These are phyloP conservation scores for Dendrocincla tyrannina DNA, from an alignment of 2,797 vertebrate species.

Conservation along the genomic window DNA sequence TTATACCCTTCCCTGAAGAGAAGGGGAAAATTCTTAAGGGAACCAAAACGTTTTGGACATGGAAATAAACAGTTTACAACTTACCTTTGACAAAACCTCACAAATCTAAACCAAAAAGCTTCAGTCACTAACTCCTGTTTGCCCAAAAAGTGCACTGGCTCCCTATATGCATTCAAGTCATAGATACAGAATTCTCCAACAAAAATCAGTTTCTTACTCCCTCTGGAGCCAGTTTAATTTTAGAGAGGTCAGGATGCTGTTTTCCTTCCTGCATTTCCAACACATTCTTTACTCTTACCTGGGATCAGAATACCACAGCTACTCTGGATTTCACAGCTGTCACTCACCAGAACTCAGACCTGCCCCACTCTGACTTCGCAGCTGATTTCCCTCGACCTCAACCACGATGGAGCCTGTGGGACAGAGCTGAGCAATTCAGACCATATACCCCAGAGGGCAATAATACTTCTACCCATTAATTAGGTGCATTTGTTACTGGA, in stretches of 20 bases:
- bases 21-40: too few species aligned
- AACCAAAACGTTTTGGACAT: too few species aligned
- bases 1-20: too few species aligned
- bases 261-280: background rate
- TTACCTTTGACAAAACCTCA: too few species aligned
- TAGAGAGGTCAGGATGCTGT: background rate
- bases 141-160: background rate
- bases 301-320: background rate
- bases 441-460: background rate
- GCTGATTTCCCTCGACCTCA: background rate
- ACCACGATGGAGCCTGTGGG: background rate
- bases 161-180: background rate
- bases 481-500: conserved; percentile 10
- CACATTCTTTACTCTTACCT: background rate
- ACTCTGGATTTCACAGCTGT: background rate
- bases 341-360: background rate
- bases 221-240: background rate
- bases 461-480: background rate
- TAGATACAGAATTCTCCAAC: background rate
- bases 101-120: too few species aligned
- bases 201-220: background rate
- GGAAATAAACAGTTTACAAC: too few species aligned
- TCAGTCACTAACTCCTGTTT: background rate
- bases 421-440: background rate
- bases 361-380: background rate